Evolutionary conservation across 2,797 vertebrate species (phyloP), one percentile per base, ranked within the genome.

Genomic region (Sebastes itinus): DNA sequence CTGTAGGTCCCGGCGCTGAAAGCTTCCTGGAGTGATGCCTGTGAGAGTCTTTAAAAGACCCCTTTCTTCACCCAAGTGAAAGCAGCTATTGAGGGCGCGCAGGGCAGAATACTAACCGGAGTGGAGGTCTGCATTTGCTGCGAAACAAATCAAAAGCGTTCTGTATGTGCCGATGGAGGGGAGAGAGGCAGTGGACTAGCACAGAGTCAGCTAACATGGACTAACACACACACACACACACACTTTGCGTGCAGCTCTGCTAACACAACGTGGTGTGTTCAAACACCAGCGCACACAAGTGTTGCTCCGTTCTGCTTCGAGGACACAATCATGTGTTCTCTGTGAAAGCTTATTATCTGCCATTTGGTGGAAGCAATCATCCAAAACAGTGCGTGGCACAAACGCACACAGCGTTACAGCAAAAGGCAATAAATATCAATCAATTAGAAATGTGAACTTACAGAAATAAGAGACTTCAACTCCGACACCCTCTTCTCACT

Each of bases 401-500:
- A 32, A 72, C 69, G 27, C 22, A 35, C 1, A 25, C 22, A 7
- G 7, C 27, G 30, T 33, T n/a, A 25, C 25, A 5, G 23, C 10
- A 4, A 49, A 42, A 69, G 5, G 14, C 55, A n/a, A 71, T 23
- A 32, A 61, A 65, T 16, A 25, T 64, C 20, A 42, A 22, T 42
- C 5, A 14, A 60, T 52, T 7, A n/a, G 33, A 49, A 49, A 49
- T 20, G 35, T 35, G 54, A 65, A 98, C 97, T 98, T 95, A 98
- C 97, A 96, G 93, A 92, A 95, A 95, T 73, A 93, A 93, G 95
- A 95, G 94, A 95, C 94, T 94, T 95, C 94, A 95, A 94, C 95
- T 95, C 96, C 95, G 90, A 94, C 94, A 96, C 96, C 97, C 96
- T 96, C 96, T 96, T 96, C 95, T 97, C 96, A 97, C 97, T 97